Evolutionary conservation across 2,888 invertebrate genomes (phyloP).

Genomic region (Busseola fusca): DNA sequence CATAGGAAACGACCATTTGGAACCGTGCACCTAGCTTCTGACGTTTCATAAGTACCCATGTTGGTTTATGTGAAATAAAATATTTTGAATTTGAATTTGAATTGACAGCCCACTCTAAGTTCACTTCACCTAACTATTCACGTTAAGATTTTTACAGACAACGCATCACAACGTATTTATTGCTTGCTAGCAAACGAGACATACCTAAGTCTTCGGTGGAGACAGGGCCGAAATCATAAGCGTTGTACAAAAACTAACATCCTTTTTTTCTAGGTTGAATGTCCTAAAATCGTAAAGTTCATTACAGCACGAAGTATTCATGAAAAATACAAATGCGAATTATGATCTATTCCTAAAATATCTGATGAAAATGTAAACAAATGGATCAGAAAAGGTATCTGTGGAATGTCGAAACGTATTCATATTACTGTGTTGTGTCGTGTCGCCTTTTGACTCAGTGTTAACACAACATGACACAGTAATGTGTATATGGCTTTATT

Average conservation of each 20-base stretch:
- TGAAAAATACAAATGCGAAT: background rate
- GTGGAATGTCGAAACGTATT: background rate
- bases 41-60: too few relatives aligned
- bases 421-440: background rate
- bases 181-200: background rate
- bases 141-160: too few relatives aligned
- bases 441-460: background rate
- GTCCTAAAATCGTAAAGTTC: background rate
- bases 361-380: background rate
- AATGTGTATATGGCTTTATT: background rate
- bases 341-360: background rate
- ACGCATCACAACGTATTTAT: background rate
- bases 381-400: background rate
- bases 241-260: background rate
- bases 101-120: too few relatives aligned
- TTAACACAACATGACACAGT: background rate
- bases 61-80: too few relatives aligned
- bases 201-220: background rate
- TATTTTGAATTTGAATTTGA: too few relatives aligned
- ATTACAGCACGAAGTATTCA: background rate
- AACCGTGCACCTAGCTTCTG: too few relatives aligned
- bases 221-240: background rate
- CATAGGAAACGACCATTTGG: too few relatives aligned
- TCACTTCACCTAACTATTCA: too few relatives aligned
- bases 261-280: background rate